Base-by-base conservation (phyloP, 2,113 vertebrate genomes). In the Manacus vitellinus region DNA sequence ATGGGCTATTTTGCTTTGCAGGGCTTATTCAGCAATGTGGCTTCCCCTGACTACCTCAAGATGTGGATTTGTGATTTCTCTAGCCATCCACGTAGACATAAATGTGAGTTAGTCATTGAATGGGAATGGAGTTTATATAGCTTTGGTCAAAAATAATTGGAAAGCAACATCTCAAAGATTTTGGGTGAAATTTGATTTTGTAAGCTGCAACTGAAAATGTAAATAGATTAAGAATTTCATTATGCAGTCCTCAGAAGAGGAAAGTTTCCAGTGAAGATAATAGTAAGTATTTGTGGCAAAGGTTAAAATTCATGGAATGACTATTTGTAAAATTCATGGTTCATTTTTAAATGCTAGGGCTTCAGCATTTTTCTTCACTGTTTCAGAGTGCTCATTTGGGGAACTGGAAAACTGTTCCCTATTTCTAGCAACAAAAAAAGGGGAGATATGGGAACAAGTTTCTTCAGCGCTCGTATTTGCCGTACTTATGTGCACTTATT, bases 361-460 rank as follows among this genome's bases (percentile, higher is more conserved):
- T 94, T 96, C 83, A 85, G 62, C 70, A 88, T 94, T 97, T 96
- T 96, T 81, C 92, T 96, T 89, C 52, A 30, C 47, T 94, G 16
- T 97, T 96, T 94, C 91, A 88, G 59, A 70, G 68, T 88, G 70
- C 74, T 95, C 73, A 62, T 94, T 96, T 94, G 76, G 70, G 94
- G 73, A 97, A 84, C 62, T 92, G 41, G 73, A 97, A 63, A 96
- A 87, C 63, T 91, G 39, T 73, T 95, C 56, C 52, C 44, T 95
- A 71, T 83, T 95, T 97, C 96, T 96, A 91, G 82, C 90, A 97
- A 89, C 68, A 94, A 52, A 52, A 27, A 52, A 16, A 52, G 51
- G 49, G 25, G 25, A 27, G 8, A 28, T 52, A 52, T 52, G 14
- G 51, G 51, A 52, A 52, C 51, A 52, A 52, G 8, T 52, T 52